Base-by-base conservation (phyloP, 2,888 invertebrate genomes). In the Lithophane semibrunnea region DNA sequence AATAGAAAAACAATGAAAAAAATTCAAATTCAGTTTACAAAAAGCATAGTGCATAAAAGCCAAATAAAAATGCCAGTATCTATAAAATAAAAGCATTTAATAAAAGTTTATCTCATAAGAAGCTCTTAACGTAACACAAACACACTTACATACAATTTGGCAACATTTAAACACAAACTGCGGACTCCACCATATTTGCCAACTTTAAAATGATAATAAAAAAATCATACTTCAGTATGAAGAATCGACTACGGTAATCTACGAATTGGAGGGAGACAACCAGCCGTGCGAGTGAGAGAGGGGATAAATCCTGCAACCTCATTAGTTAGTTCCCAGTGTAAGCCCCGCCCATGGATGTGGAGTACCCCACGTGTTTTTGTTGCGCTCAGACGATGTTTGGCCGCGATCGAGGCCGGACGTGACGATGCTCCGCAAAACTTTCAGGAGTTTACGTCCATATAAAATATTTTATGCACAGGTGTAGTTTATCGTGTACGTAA, bases 321-420 rank as follows among this genome's bases (percentile, higher is more conserved):
- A 92, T 94, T 95, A 93, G 94, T 67, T 47, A 75, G 42, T 21
- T 61, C 8, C 12, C 12, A 13, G 29, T 29, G 16, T 72, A 79
- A 84, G 89, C 92, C 80, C 93, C 95, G 92, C 95, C 95, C 89
- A 80, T 79, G 83, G 75, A 79, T 83, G 84, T 89, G 86, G 86
- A 89, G 91, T 85, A 86, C 82, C 88, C 90, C 94, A 93, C 94
- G 93, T 94, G 95, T 95, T 95, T 95, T 95, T 95, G 94, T 92
- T 91, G 90, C 87, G 86, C 82, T 90, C 94, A 95, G 92, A 94
- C 88, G 91, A 91, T 89, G 90, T 90, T 91, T 86, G 91, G 92
- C 86, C 86, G 77, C 86, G 78, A 83, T 71, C 76, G 80, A 58
- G 90, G 73, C 72, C 79, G 90, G 93, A 93, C 92, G 94, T 93